These are phyloP conservation scores for Bombus difficillimus DNA, from an alignment of 1,140 invertebrate genomes.

Conservation along the genomic window DNA sequence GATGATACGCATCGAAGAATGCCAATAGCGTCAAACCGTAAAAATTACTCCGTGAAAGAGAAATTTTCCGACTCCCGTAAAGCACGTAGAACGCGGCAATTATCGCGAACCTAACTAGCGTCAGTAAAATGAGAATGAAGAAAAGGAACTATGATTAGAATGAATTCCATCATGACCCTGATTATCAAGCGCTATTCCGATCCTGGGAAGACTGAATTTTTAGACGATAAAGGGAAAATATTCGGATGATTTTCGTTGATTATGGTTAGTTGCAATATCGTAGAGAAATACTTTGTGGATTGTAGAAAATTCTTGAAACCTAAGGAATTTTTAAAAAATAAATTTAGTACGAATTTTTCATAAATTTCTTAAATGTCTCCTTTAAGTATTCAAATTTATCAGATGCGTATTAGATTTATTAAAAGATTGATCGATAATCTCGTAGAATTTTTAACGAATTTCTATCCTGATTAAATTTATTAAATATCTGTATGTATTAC, in stretches of 20 bases:
- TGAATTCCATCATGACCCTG: not conserved
- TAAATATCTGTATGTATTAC: too few relatives aligned
- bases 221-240: not conserved
- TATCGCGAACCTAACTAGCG: slow-evolving; percentile 14
- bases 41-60: slow-evolving; percentile 51
- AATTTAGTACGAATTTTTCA: not conserved
- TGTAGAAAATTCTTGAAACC: not conserved
- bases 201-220: not conserved
- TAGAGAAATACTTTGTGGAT: not conserved
- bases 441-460: too few relatives aligned
- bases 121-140: not conserved
- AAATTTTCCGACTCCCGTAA: slow-evolving; percentile 40
- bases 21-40: slow-evolving; percentile 42
- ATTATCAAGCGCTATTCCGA: not conserved
- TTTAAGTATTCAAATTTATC: too few relatives aligned
- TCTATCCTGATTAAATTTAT: too few relatives aligned
- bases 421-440: too few relatives aligned
- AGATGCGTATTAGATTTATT: too few relatives aligned
- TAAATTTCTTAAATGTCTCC: too few relatives aligned
- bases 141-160: not conserved
- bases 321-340: not conserved
- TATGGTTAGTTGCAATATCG: not conserved
- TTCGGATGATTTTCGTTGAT: not conserved
- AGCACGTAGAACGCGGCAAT: slow-evolving; percentile 17
- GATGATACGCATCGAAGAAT: slow-evolving; percentile 32